phyloP scores from a whole-genome alignment of 2,797 vertebrate genomes.

The Loris lydekkerianus region DNA sequence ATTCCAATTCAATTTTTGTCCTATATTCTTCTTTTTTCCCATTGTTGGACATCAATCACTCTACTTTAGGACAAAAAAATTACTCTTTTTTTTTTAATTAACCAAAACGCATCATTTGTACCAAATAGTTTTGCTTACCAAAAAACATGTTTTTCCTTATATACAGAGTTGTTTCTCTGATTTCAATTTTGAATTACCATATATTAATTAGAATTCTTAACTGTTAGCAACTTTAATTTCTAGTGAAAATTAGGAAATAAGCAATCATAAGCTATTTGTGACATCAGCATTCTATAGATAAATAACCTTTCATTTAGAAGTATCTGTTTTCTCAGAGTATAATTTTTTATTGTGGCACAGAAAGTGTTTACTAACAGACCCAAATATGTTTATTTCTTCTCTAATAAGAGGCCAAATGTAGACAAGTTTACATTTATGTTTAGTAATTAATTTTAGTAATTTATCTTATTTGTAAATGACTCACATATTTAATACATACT shows the following conservation, averaged over 20 bases:
- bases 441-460: not conserved
- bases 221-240: not conserved
- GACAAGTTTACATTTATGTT: not conserved
- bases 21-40: not conserved
- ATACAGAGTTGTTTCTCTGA: not conserved
- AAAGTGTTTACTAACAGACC: not conserved
- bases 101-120: not conserved
- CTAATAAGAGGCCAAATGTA: not conserved
- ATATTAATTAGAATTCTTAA: not conserved
- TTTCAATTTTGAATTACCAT: not conserved
- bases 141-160: not conserved
- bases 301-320: not conserved
- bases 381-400: not conserved
- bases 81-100: not conserved
- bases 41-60: not conserved
- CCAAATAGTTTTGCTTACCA: not conserved
- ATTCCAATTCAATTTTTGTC: not conserved
- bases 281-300: not conserved
- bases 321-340: not conserved
- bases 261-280: not conserved
- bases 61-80: not conserved
- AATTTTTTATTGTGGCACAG: not conserved
- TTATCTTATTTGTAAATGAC: not conserved
- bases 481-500: not conserved
- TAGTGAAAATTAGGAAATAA: not conserved